Evolutionary conservation across 1,140 invertebrate genomes (phyloP), one percentile per base, ranked within the genome.

Genomic region (Panagrolaimus sp.): DNA sequence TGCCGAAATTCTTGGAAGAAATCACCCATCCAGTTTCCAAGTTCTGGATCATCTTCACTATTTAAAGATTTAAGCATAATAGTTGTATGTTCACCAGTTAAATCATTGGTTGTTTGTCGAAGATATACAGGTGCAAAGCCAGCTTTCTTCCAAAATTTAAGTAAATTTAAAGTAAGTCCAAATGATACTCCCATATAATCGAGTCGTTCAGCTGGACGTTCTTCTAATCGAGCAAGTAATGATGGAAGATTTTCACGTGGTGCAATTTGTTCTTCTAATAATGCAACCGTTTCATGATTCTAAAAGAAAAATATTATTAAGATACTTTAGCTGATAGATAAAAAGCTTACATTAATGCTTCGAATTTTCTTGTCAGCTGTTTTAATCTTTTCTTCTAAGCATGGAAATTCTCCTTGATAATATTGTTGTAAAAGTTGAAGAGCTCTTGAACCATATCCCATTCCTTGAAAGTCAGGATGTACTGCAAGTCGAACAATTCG

Each of bases 1-100:
- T 65, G 66, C 16, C 77, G 72, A 47, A 81, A 81, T 65, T 81
- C 81, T 8, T 31, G 25, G 63, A 73, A 83, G 57, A 78, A 81
- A 14, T 67, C 44, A 13, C 46, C 27, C 16, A 81, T 46, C 79
- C 79, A 81, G 27, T 51, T 69, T 11, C 66, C 70, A 23, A 66
- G 11, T n/a, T 27, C 51, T 31, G 31, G 82, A 74, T 61, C 84
- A 72, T 9, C 71, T 53, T 72, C 71, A 70, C 80, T 78, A 27
- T 76, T 72, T 1, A 94, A 79, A 45, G 87, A 85, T 53, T 90
- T 89, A 27, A 98, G 83, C 93, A 98, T 96, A 72, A 98, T 96
- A 82, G 92, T 96, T 0, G 92, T 93, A 85, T 98, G 90, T 85
- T 99, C 96, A 11, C 93, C 95, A n/a, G 96, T 98, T 65, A 98